Percentiles rank a stretch among this genome's conserved stretches.
Evolutionary conservation across 2,888 invertebrate species (phyloP).

Genomic region (Nymphalis c-album): DNA sequence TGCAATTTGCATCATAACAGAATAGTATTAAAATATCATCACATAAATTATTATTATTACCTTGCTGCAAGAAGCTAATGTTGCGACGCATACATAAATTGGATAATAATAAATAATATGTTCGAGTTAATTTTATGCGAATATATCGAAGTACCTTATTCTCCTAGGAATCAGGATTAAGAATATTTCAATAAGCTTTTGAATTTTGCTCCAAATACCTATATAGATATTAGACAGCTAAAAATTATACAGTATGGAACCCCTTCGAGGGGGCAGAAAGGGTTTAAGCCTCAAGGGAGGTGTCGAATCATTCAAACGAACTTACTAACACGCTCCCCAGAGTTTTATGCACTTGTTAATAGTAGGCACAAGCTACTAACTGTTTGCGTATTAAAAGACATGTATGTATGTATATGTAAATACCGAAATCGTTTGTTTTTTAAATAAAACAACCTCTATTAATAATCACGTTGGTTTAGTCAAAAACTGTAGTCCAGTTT

Average conservation of each 20-base stretch:
- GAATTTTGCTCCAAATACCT: conserved; percentile 20
- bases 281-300: conserved; percentile 71
- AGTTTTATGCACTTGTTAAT: conserved; percentile 62
- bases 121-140: neutral
- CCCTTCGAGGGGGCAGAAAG: conserved; percentile 58
- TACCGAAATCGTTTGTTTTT: too few species aligned
- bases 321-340: conserved; percentile 70
- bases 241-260: conserved; percentile 58
- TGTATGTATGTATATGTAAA: too few species aligned
- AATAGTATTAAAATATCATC: neutral
- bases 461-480: too few species aligned
- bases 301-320: conserved; percentile 77
- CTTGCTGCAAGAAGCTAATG: neutral
- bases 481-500: too few species aligned
- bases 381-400: conserved; percentile 14
- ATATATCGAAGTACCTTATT: neutral
- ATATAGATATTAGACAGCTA: conserved; percentile 27
- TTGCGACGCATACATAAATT: too few species aligned
- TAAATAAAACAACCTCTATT: too few species aligned
- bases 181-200: conserved; percentile 12
- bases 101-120: neutral
- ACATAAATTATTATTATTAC: neutral
- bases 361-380: conserved; percentile 47
- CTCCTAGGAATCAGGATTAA: too few species aligned
- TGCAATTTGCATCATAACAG: conserved; percentile 3